Conservation (phyloP, 1,140 invertebrate species). For the Listronotus oregonensis region DNA sequence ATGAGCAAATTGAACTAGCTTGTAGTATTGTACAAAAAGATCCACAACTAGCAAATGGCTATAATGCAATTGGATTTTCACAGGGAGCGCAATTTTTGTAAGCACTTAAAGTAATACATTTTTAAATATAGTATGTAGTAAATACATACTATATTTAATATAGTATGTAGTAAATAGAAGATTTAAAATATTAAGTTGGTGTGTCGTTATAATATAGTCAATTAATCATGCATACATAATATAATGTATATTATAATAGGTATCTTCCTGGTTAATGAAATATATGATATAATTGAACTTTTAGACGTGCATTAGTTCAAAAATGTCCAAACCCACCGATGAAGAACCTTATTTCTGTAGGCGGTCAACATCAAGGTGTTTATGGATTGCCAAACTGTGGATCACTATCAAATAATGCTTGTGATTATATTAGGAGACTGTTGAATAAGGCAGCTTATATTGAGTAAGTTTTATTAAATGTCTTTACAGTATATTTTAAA, state of each 20-base stretch:
- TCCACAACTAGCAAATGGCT: conserved; percentile 76
- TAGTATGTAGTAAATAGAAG: too few relatives aligned
- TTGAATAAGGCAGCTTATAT: conserved; percentile 88
- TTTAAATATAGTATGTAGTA: too few relatives aligned
- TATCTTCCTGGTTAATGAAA: too few relatives aligned
- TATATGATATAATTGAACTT: too few relatives aligned
- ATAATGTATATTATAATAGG: too few relatives aligned
- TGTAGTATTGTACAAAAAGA: conserved; percentile 80
- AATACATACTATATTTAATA: too few relatives aligned
- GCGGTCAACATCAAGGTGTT: conserved; percentile 97
- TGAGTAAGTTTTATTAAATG: conserved; percentile 67
- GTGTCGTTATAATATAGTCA: too few relatives aligned
- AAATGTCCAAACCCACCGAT: conserved; percentile 84
- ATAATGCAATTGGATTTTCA: conserved; percentile 96
- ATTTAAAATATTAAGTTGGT: too few relatives aligned
- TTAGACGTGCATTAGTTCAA: conserved; percentile 89
- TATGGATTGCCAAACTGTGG: conserved; percentile 81
- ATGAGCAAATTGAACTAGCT: conserved; percentile 70
- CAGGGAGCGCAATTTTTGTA: conserved; percentile 97
- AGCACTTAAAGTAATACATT: conserved; percentile 58
- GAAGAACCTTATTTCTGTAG: conserved; percentile 87
- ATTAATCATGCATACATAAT: too few relatives aligned
- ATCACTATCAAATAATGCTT: conserved; percentile 67
- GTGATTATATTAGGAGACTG: conserved; percentile 80
- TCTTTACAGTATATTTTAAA: too few relatives aligned